Base-by-base conservation (phyloP, 2,113 vertebrate genomes). In the Sciurus niger region DNA sequence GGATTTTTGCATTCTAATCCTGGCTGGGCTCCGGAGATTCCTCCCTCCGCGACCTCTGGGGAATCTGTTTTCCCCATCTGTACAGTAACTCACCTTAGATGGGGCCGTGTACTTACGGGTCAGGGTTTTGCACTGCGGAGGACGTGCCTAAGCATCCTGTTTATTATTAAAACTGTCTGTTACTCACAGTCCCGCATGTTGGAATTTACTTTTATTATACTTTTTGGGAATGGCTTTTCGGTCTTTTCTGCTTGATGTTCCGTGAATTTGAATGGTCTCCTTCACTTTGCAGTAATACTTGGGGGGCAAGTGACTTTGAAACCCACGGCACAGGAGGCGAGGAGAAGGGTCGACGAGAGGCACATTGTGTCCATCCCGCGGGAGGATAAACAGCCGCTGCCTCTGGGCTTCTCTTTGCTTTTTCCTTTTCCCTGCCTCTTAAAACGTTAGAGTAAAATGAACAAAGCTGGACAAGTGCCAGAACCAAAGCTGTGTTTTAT, bases 401-500 rank as follows among this genome's bases (percentile, higher is more conserved):
- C 93, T 32, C 51, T 84, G 97, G 83, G 46, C 40, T 51, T 84
- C 84, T 88, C 72, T 92, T 79, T 70, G 43, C 53, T 79, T 17
- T 46, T 16, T 32, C 37, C 53, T 82, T 43, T 60, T 63, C n/a
- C 20, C 67, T 95, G 8, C 70, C 93, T 93, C 93, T 90, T 78
- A 94, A 97, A 97, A 92, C 95, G 96, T 84, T 96, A 96, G 96
- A 80, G 96, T 60, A 97, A 97, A 98, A 91, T 73, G 97, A 97
- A 98, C 97, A 98, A 98, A 98, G 96, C 97, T 98, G 98, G 97
- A 97, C 34, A 10, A 17, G 58, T 0, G 98, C 98, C 98, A 98
- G 96, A 96, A 97, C 91, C 87, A 97, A 98, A 98, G 97, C 98
- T 98, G 96, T 96, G 85, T 97, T 98, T 98, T 98, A 98, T 98